Conservation (phyloP, 2,113 vertebrate species). For the Pitta sordida region DNA sequence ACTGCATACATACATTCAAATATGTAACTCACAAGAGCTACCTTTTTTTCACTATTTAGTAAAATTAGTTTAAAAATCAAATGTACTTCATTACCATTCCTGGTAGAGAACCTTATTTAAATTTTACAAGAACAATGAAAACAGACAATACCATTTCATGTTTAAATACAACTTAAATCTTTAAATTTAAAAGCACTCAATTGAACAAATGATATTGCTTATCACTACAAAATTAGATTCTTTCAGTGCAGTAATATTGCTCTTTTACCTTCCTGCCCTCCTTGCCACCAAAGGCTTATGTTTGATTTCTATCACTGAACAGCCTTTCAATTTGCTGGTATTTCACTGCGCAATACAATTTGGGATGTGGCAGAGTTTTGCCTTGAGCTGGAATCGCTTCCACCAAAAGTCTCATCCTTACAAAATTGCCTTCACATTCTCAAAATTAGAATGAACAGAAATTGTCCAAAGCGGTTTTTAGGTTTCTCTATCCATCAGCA, state of each 20-base stretch:
- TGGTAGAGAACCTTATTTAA: background rate
- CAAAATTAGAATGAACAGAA: background rate
- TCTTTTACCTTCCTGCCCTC: background rate
- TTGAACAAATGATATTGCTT: background rate
- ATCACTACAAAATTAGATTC: background rate
- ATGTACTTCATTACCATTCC: background rate
- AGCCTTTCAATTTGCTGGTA: background rate
- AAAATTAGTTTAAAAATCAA: background rate
- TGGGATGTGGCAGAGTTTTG: background rate
- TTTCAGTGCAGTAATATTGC: background rate
- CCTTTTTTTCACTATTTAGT: background rate
- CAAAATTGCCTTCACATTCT: background rate
- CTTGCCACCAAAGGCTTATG: background rate
- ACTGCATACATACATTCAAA: background rate
- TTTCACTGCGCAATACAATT: background rate
- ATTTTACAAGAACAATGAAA: background rate
- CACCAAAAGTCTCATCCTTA: background rate
- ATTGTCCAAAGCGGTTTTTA: background rate
- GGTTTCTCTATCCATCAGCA: background rate
- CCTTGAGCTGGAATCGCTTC: background rate
- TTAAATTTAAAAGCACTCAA: background rate
- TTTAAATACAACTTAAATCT: background rate
- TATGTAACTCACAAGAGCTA: background rate
- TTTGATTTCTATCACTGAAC: background rate
- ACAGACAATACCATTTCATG: background rate